These are phyloP conservation scores for Prenolepis imparis DNA, from an alignment of 2,888 invertebrate genomes.

Conservation along the genomic window DNA sequence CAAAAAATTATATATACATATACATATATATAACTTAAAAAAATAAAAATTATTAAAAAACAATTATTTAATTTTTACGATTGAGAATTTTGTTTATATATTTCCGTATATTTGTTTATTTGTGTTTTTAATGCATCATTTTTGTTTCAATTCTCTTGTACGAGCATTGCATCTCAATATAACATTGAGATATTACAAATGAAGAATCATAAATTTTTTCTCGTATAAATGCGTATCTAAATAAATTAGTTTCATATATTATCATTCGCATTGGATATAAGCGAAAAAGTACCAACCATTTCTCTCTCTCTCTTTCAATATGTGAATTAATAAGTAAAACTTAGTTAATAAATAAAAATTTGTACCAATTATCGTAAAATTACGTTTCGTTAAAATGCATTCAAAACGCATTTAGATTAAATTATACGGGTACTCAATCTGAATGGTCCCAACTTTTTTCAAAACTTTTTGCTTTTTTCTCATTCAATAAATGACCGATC, in stretches of 20 bases:
- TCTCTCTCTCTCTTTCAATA: background rate
- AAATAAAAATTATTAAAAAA: too few species aligned
- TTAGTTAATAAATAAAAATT: background rate
- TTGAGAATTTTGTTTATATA: too few species aligned
- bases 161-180: too few species aligned
- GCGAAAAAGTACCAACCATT: background rate
- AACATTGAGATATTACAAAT: too few species aligned
- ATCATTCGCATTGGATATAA: background rate
- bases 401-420: slow-evolving; percentile 46
- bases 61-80: too few species aligned
- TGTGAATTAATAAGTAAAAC: background rate
- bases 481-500: slow-evolving; percentile 71
- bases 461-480: slow-evolving; percentile 63
- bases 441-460: slow-evolving; percentile 69
- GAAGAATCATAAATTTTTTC: background rate
- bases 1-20: too few species aligned
- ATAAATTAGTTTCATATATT: background rate
- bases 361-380: background rate
- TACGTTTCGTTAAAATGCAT: background rate
- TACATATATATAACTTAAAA: too few species aligned
- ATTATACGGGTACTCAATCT: slow-evolving; percentile 69
- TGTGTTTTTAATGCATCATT: too few species aligned
- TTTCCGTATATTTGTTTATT: too few species aligned
- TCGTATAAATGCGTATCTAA: background rate
- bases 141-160: too few species aligned